These are phyloP conservation scores for Drosophila kikkawai DNA, from an alignment of 1,140 invertebrate species.

Conservation along the genomic window DNA sequence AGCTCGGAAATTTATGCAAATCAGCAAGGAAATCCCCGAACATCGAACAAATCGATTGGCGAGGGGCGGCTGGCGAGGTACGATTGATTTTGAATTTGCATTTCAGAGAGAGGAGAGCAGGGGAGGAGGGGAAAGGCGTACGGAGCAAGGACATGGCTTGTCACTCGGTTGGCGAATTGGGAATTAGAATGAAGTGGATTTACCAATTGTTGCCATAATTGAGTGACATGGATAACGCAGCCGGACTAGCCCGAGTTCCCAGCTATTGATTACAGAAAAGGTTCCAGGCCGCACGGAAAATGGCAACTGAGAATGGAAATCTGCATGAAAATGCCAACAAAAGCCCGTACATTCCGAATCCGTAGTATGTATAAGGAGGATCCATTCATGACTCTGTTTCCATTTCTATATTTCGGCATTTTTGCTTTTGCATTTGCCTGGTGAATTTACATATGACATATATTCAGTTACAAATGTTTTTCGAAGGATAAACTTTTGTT, in stretches of 20 bases:
- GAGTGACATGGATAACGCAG: constrained; percentile 76
- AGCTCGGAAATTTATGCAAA: constrained; percentile 73
- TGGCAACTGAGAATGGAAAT: constrained; percentile 57
- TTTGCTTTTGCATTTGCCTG: constrained; percentile 58
- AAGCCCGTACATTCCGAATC: constrained; percentile 51
- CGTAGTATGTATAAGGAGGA: constrained; percentile 29
- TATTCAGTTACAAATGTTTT: constrained; percentile 71
- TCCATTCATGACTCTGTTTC: constrained; percentile 33
- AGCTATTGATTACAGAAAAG: constrained; percentile 81
- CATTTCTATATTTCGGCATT: constrained; percentile 31
- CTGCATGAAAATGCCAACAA: constrained; percentile 82
- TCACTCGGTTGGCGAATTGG: constrained; percentile 63
- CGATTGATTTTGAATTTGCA: constrained; percentile 57
- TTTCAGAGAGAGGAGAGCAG: constrained; percentile 4
- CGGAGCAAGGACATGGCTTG: constrained; percentile 42
- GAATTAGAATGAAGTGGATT: constrained; percentile 73
- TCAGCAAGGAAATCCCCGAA: constrained; percentile 55
- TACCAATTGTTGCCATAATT: constrained; percentile 82
- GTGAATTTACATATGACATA: constrained; percentile 67
- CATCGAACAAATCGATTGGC: constrained; percentile 64
- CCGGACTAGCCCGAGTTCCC: constrained; percentile 11
- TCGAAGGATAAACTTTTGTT: constrained; percentile 62
- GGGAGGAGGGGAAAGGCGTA: neutral
- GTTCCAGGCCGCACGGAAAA: constrained; percentile 53
- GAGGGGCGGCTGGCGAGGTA: constrained; percentile 21